Percentiles rank a stretch among this genome's conserved stretches.
Evolutionary conservation across 2,797 vertebrate genomes (phyloP).

Genomic region (Trematomus bernacchii): DNA sequence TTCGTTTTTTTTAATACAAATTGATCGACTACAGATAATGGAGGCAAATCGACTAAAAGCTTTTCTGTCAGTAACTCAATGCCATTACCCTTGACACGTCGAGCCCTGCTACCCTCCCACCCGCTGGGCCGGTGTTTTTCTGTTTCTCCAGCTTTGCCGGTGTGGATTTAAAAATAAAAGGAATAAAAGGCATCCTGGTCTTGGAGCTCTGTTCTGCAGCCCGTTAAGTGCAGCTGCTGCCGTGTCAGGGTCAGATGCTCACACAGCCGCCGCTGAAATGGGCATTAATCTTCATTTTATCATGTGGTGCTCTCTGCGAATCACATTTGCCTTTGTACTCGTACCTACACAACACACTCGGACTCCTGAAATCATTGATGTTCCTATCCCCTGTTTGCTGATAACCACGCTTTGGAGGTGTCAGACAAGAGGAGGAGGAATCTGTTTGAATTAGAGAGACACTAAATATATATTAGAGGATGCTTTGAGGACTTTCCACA

Average conservation of each 20-base stretch:
- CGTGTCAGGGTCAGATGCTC: constrained; percentile 40
- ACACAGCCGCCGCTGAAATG: constrained; percentile 9
- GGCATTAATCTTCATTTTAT: constrained; percentile 64
- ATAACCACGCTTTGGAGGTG: constrained; percentile 12
- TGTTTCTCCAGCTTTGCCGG: neutral
- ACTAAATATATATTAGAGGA: neutral
- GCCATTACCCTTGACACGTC: neutral
- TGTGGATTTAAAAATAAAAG: neutral
- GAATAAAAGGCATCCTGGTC: constrained; percentile 11
- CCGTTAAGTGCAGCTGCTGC: constrained; percentile 20
- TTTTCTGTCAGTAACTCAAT: constrained; percentile 7
- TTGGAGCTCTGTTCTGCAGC: constrained; percentile 14
- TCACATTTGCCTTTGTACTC: constrained; percentile 45
- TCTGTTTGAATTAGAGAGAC: constrained; percentile 21
- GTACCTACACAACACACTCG: constrained; percentile 11
- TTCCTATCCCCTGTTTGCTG: neutral
- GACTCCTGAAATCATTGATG: constrained; percentile 53
- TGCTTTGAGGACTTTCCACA: neutral
- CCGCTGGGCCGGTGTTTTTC: constrained; percentile 12
- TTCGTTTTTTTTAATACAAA: constrained; percentile 14
- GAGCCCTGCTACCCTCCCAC: neutral
- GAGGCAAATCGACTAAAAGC: constrained; percentile 41
- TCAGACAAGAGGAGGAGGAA: neutral
- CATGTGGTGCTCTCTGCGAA: constrained; percentile 34
- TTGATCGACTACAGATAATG: constrained; percentile 42